Evolutionary conservation across 2,888 invertebrate genomes (phyloP), one percentile per base, ranked within the genome.

Genomic region (Subacronicta megacephala): DNA sequence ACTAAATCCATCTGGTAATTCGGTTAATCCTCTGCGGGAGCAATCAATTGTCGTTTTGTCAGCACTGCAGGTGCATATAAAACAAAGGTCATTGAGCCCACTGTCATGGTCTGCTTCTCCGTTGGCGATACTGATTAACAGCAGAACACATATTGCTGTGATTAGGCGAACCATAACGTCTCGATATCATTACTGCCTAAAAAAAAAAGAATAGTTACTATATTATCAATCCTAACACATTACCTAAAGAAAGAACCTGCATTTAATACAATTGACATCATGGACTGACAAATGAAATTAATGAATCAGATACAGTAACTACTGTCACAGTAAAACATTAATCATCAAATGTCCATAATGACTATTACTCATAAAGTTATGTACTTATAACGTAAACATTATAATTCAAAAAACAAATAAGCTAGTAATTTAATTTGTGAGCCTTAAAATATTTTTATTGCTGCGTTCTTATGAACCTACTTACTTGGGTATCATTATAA

Each of bases 151-250:
- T 71, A 76, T 76, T 65, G 79, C 67, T 67, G 67, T 43, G 47
- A 76, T 59, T 82, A 82, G 63, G 54, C 73, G 74, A 79, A 81
- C 62, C 93, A 93, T 93, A 66, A 85, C 90, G 84, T 81, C 78
- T 81, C 67, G 78, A 80, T 88, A 70, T 82, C 93, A 93, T 92
- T 82, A 87, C 91, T 88, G 75, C 81, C 93, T 93, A 90, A 31
- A 90, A 92, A n/a, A n/a, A n/a, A n/a, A n/a, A n/a, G n/a, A n/a
- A n/a, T n/a, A n/a, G n/a, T n/a, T n/a, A n/a, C n/a, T n/a, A n/a
- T 31, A 31, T n/a, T 29, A 3, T 31, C 31, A 31, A 31, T 10
- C n/a, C n/a, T 31, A 31, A n/a, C 5, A n/a, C 2, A 26, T 23
- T 23, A 23, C 23, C 7, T 26, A 26, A 26, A 26, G 7, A 26